Base-by-base conservation (phyloP, 2,113 vertebrate genomes). In the Mola mola region DNA sequence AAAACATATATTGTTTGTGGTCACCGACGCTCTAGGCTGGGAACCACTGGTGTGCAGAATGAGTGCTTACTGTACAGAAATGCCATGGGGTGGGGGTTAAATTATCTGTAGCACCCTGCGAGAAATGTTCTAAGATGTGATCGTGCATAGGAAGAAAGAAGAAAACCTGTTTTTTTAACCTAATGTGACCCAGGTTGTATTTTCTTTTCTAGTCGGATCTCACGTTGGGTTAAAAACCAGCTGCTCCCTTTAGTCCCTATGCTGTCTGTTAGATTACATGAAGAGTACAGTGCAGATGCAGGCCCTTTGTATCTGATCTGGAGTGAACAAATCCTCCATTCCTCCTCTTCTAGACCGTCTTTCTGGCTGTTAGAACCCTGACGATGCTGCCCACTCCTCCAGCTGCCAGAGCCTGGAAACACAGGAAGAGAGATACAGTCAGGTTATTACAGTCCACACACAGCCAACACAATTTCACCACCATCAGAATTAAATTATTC, bases 341-440 rank as follows among this genome's bases (percentile, higher is more conserved):
- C 28, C 36, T 79, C 36, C 6, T 42, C 24, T 40, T 56, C 80
- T 91, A 99, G 78, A 99, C 96, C 0, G 96, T 99, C 86, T 98
- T 98, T 85, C 97, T 94, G 19, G 97, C 96, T 3, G 97, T 99
- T 84, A 99, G 86, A 25, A 98, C 96, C 0, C 97, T 91, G 26
- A 98, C 95, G 2, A 99, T 98, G 83, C 94, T 95, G 28, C 97
- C 97, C 1, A 98, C 94, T 55, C 97, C 97, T 72, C 97, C 97
- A 1, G 92, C 96, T 80, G 96, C 95, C 66, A 99, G 92, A 21
- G 95, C 96, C 97, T 98, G 75, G 0, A 43, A 74, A 88, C 5
- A 78, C 71, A 72, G 6, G 19, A 4, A 12, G 16, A 63, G 6
- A 13, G 52, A 58, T 8, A 38, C 5, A 31, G n/a, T n/a, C n/a